phyloP scores from a whole-genome alignment of 2,113 vertebrate species.

The Syrrhaptes paradoxus region DNA sequence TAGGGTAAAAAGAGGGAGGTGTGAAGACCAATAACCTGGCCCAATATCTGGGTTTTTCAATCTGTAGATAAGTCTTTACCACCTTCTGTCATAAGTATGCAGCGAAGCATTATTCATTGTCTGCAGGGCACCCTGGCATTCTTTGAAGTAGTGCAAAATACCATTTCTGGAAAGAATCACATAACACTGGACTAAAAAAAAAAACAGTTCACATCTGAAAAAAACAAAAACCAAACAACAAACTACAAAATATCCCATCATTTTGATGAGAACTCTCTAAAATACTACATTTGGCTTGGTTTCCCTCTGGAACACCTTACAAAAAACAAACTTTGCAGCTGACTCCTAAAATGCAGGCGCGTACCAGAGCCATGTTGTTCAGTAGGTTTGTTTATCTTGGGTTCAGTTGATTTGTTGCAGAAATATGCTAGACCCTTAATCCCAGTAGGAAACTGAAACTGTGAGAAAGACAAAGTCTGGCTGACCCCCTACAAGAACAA shows the following conservation, averaged over 20 bases:
- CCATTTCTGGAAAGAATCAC: not conserved
- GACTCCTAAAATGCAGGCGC: not conserved
- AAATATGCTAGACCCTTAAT: slow-evolving; percentile 73
- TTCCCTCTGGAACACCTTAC: slow-evolving; percentile 5
- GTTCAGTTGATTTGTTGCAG: slow-evolving; percentile 68
- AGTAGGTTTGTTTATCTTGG: slow-evolving; percentile 75
- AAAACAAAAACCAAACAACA: not conserved
- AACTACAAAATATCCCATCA: not conserved
- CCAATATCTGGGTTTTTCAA: not conserved
- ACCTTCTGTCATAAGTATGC: not conserved
- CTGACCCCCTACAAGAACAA: slow-evolving; percentile 75
- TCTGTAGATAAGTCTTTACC: not conserved
- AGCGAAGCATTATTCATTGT: not conserved
- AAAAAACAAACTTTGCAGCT: slow-evolving; percentile 5
- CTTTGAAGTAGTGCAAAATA: not conserved
- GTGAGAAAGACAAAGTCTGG: slow-evolving; percentile 81
- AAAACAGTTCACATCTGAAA: not conserved
- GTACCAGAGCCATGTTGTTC: slow-evolving; percentile 24
- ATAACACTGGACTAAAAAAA: not conserved
- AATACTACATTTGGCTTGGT: not conserved
- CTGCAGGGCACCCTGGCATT: not conserved
- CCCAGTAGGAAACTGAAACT: slow-evolving; percentile 75
- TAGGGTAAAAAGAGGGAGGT: not conserved
- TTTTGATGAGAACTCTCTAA: not conserved
- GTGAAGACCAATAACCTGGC: not conserved